phyloP scores from a whole-genome alignment of 2,888 invertebrate genomes.

The Biston betularia region DNA sequence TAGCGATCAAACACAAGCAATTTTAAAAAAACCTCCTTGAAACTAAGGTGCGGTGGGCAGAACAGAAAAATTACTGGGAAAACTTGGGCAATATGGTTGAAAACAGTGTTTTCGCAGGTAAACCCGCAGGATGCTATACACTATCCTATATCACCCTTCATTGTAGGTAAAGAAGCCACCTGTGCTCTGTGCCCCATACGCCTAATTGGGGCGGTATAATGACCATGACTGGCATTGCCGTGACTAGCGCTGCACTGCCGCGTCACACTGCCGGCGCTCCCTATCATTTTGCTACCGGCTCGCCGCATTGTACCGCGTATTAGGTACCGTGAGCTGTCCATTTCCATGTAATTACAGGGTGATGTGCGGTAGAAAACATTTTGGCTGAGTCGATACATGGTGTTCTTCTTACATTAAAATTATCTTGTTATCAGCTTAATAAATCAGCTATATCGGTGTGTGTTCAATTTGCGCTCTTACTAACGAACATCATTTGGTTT shows the following conservation, averaged over 20 bases:
- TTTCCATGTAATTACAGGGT: constrained; percentile 28
- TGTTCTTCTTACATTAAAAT: not conserved
- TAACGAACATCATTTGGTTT: too few relatives aligned
- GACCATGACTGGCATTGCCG: constrained; percentile 56
- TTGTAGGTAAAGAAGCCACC: constrained; percentile 18
- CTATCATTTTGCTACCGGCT: constrained; percentile 50
- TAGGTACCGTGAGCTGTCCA: constrained; percentile 37
- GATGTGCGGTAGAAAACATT: constrained; percentile 35
- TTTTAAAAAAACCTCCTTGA: too few relatives aligned
- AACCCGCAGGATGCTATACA: not conserved
- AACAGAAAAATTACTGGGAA: too few relatives aligned
- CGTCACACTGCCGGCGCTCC: constrained; percentile 40
- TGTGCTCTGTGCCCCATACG: constrained; percentile 18
- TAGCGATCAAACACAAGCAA: too few relatives aligned
- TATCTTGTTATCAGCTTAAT: not conserved
- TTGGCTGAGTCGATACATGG: constrained; percentile 20
- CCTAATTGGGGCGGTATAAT: constrained; percentile 48
- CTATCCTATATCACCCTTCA: constrained; percentile 5
- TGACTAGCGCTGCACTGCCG: constrained; percentile 12
- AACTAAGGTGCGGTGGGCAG: too few relatives aligned
- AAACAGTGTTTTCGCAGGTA: not conserved
- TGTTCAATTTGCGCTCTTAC: too few relatives aligned
- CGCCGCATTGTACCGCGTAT: constrained; percentile 23
- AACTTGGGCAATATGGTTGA: not conserved
- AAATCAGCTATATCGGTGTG: too few relatives aligned